phyloP scores from a whole-genome alignment of 2,113 vertebrate species.

The Aphelocoma coerulescens region DNA sequence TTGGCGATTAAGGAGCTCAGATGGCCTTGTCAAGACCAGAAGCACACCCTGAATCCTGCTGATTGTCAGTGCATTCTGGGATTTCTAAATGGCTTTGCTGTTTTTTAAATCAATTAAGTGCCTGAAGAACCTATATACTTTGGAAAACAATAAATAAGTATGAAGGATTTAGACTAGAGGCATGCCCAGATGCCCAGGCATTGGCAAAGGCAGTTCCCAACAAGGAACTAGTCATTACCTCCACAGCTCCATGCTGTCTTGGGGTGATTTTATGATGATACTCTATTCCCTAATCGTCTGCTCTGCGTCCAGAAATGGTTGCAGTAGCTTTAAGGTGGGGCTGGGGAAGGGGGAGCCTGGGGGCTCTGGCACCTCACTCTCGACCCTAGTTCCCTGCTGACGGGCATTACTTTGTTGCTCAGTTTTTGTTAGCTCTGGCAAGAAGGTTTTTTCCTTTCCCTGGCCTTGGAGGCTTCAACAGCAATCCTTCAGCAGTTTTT shows the following conservation, averaged over 20 bases:
- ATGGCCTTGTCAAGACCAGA: background rate
- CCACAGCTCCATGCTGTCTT: background rate
- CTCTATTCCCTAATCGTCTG: background rate
- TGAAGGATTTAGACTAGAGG: background rate
- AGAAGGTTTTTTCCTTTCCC: background rate
- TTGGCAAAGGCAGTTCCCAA: background rate
- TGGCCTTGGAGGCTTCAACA: background rate
- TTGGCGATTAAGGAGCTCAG: background rate
- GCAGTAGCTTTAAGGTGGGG: background rate
- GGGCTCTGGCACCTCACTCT: background rate
- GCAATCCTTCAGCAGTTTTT: background rate
- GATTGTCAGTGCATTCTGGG: background rate
- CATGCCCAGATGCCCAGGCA: background rate
- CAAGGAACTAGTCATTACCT: background rate
- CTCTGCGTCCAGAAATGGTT: background rate
- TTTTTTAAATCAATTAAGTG: background rate
- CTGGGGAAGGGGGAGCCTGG: accelerated
- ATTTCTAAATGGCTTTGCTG: background rate
- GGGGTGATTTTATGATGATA: background rate
- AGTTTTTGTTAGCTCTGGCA: background rate
- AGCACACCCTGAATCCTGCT: background rate
- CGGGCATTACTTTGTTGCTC: background rate
- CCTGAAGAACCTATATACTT: background rate
- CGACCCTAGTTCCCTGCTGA: background rate
- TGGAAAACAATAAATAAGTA: background rate